Percentiles rank a stretch among this genome's conserved stretches.
These are phyloP conservation scores for Drosophila paramelanica DNA, from an alignment of 2,888 invertebrate species.

Conservation along the genomic window DNA sequence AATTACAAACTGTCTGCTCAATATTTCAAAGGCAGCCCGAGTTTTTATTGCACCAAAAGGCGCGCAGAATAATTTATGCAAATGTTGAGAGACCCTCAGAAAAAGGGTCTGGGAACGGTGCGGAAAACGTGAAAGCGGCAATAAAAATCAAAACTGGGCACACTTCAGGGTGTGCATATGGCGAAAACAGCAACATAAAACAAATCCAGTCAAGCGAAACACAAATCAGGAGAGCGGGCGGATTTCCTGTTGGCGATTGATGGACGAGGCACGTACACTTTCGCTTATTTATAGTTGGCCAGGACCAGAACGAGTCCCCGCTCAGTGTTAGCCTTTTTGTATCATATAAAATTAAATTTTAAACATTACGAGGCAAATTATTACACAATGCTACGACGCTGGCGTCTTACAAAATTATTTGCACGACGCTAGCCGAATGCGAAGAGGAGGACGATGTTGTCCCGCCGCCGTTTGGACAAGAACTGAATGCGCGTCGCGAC, in stretches of 20 bases:
- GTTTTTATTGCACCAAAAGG: conserved; percentile 46
- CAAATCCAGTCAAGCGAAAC: conserved; percentile 56
- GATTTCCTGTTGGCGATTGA: conserved; percentile 10
- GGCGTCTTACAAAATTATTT: conserved; percentile 34
- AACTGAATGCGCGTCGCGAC: conserved; percentile 56
- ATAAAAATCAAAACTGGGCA: conserved; percentile 65
- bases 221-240: conserved; percentile 20
- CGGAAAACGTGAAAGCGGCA: conserved; percentile 35
- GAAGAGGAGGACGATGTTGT: conserved; percentile 19
- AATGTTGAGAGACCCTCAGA: conserved; percentile 26
- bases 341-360: conserved; percentile 39
- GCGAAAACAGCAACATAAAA: conserved; percentile 46
- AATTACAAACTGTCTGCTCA: conserved; percentile 29
- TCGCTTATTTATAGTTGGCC: conserved; percentile 2
- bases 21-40: conserved; percentile 35
- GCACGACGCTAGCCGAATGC: conserved; percentile 2
- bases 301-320: conserved; percentile 8
- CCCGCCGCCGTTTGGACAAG: conserved; percentile 57
- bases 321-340: not conserved
- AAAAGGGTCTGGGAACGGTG: conserved; percentile 16
- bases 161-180: conserved; percentile 52
- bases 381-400: conserved; percentile 55
- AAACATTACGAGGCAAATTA: conserved; percentile 34
- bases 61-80: conserved; percentile 58
- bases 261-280: conserved; percentile 8